A percentile compares a stretch with the other conserved stretches of the same genome.
phyloP scores from a whole-genome alignment of 2,113 vertebrate species.

The Hemiscyllium ocellatum region DNA sequence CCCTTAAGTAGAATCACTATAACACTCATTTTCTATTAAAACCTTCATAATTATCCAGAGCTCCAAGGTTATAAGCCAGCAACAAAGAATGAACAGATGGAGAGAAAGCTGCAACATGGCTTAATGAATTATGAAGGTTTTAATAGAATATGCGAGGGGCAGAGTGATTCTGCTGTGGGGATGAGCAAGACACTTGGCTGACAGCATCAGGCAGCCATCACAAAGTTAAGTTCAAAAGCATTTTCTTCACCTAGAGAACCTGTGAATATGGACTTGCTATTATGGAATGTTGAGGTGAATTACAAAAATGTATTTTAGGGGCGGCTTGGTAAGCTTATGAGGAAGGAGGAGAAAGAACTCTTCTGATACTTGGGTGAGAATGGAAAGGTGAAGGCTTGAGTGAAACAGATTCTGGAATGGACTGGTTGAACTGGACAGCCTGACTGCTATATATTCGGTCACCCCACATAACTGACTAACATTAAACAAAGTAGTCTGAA shows the following conservation, averaged over 20 bases:
- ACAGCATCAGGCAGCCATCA: neutral
- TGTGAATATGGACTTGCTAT: neutral
- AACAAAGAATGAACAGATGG: neutral
- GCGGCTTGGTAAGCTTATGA: neutral
- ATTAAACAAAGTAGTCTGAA: neutral
- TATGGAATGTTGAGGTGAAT: neutral
- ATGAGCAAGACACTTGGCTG: neutral
- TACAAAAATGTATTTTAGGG: neutral
- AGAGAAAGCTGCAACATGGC: neutral
- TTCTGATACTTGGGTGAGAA: neutral
- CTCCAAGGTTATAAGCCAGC: neutral
- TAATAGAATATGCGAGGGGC: neutral
- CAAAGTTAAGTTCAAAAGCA: neutral
- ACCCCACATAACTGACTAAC: neutral
- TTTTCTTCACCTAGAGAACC: neutral
- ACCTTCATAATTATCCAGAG: no score
- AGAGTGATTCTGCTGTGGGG: neutral
- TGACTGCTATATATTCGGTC: neutral
- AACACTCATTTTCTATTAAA: no score
- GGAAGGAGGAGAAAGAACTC: no score
- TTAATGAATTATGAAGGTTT: neutral
- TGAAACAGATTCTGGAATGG: neutral
- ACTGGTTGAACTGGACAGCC: neutral
- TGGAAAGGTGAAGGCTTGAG: neutral
- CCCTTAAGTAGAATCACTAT: no score